These are phyloP conservation scores for Drosophila athabasca DNA, from an alignment of 1,140 invertebrate species.

Conservation along the genomic window DNA sequence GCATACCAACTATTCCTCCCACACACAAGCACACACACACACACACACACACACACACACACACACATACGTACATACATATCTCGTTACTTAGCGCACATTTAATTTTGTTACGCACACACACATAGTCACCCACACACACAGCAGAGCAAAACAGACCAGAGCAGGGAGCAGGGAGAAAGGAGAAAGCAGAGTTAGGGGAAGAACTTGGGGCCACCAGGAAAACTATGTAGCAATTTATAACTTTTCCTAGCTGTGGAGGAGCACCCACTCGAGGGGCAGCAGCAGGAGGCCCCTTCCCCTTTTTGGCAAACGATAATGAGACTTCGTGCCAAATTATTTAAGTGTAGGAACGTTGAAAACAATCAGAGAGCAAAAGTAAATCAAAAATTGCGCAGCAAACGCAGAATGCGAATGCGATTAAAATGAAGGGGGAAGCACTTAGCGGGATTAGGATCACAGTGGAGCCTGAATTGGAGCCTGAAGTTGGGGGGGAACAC, in stretches of 20 bases:
- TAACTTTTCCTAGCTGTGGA: constrained; percentile 54
- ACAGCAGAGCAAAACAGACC: background rate
- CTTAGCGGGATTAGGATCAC: constrained; percentile 48
- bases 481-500: constrained; percentile 28
- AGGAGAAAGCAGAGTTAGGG: constrained; percentile 1
- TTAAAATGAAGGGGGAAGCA: constrained; percentile 50
- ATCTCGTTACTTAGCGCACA: constrained; percentile 78
- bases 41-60: background rate
- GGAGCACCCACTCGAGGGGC: background rate
- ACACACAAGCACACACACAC: background rate
- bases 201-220: constrained; percentile 55
- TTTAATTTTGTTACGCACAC: constrained; percentile 76
- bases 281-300: too few relatives aligned
- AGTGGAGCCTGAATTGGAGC: background rate
- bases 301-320: constrained; percentile 55
- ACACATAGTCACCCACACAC: constrained; percentile 26
- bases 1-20: too few relatives aligned
- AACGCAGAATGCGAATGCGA: constrained; percentile 24
- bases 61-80: background rate
- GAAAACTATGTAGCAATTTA: constrained; percentile 80
- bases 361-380: constrained; percentile 29
- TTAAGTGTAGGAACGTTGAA: constrained; percentile 40
- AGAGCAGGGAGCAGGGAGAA: constrained; percentile 1
- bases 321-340: constrained; percentile 61
- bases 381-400: constrained; percentile 51